These are phyloP conservation scores for Trichonephila inaurata DNA, from an alignment of 1,140 invertebrate genomes.

Conservation along the genomic window DNA sequence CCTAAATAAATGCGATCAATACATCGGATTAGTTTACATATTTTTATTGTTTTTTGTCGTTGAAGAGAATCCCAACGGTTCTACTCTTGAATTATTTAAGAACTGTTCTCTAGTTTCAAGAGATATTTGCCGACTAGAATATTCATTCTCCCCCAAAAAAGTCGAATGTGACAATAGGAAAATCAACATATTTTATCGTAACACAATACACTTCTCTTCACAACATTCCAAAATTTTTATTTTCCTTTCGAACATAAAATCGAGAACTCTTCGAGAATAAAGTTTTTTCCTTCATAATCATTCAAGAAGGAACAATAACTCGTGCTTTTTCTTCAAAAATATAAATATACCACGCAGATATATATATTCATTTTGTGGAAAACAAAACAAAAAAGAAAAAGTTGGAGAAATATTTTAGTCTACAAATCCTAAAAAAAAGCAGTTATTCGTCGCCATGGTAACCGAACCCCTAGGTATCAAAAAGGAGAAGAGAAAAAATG, in stretches of 20 bases:
- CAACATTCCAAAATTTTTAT: neutral
- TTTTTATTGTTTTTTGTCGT: neutral
- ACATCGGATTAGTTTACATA: neutral
- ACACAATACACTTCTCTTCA: neutral
- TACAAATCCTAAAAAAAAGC: neutral
- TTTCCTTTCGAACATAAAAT: neutral
- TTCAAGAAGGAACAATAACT: neutral
- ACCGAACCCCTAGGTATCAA: neutral
- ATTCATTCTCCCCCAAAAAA: neutral
- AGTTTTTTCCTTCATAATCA: neutral
- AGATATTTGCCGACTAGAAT: neutral
- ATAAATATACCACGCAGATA: neutral
- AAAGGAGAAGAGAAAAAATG: neutral
- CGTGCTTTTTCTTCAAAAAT: neutral
- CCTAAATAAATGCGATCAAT: neutral
- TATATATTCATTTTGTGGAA: slow-evolving; percentile 3
- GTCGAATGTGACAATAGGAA: neutral
- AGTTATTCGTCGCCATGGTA: slow-evolving; percentile 24
- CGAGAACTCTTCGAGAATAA: neutral
- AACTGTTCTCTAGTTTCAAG: neutral
- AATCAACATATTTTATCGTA: slow-evolving; percentile 16
- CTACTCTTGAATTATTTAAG: neutral
- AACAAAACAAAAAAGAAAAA: neutral
- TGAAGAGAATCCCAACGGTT: neutral
- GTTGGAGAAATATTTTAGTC: neutral